Base-by-base conservation (phyloP, 1,140 invertebrate genomes). In the Choristoneura fumiferana region DNA sequence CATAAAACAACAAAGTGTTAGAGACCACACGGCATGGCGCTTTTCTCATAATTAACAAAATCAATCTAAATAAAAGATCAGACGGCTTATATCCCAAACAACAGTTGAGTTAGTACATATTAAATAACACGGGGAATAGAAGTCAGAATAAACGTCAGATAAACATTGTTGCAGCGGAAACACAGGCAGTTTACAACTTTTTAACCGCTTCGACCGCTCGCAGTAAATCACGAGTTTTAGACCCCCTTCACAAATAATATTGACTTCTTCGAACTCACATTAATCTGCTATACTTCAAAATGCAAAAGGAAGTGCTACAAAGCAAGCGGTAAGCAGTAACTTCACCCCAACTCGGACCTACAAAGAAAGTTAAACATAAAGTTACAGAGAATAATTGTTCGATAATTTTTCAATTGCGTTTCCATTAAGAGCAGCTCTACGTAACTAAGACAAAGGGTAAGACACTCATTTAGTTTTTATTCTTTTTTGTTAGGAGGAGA, bases 131-230 rank as follows among this genome's bases (percentile, higher is more conserved):
- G 8, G 8, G 14, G 15, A 49, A 29, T 49, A 29, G 18, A 49
- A 29, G 18, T 12, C 34, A 62, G 69, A 67, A 72, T 66, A 71
- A 74, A 76, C 60, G 60, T 36, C 13, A 43, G 60, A 67, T 33
- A 22, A 33, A 88, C 80, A 84, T 60, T 80, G 82, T 84, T 83
- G 79, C 76, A 52, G 56, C 72, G 84, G 83, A 86, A 86, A 84
- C 81, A 84, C 77, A 78, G 73, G 73, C 81, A 77, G 73, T 88
- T 88, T 88, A 84, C 82, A 88, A 87, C 85, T 84, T 88, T 88
- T 86, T 87, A 87, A 87, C 75, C 81, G 65, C 83, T 18, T 63
- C 65, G 67, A 57, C 71, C 80, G 76, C 69, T 68, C 73, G 82
- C 75, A 77, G 81, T 88, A 88, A 87, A 88, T 88, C 85, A 87